Percentiles rank a stretch among this genome's conserved stretches.
These are phyloP conservation scores for Phasia obesa DNA, from an alignment of 2,888 invertebrate genomes.

Conservation along the genomic window DNA sequence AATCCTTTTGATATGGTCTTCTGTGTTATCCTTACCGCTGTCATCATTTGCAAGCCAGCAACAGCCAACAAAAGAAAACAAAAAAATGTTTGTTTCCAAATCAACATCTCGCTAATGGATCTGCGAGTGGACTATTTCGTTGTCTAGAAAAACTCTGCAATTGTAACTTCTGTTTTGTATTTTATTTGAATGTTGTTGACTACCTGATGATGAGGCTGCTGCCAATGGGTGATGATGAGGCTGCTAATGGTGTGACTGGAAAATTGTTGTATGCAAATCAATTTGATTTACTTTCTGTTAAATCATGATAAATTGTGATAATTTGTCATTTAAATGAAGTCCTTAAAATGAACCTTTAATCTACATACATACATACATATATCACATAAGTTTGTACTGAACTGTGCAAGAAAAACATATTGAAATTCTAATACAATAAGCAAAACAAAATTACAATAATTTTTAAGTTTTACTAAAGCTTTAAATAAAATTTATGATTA, in stretches of 20 bases:
- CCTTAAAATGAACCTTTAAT: slow-evolving; percentile 38
- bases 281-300: slow-evolving; percentile 75
- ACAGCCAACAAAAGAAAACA: slow-evolving; percentile 50
- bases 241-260: background rate
- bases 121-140: slow-evolving; percentile 51
- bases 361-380: too few species aligned
- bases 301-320: slow-evolving; percentile 77
- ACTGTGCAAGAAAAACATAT: slow-evolving; percentile 1
- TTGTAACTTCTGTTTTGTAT: slow-evolving; percentile 40
- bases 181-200: slow-evolving; percentile 11
- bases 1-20: slow-evolving; percentile 65
- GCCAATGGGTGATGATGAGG: background rate
- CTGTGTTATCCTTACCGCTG: slow-evolving; percentile 54
- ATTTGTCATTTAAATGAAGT: slow-evolving; percentile 72
- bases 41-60: slow-evolving; percentile 23
- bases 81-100: slow-evolving; percentile 70
- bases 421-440: background rate
- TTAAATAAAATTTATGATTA: too few species aligned
- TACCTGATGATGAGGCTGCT: background rate
- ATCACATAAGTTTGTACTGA: background rate
- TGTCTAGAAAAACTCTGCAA: slow-evolving; percentile 15
- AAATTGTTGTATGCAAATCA: slow-evolving; percentile 66
- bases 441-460: too few species aligned
- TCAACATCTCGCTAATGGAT: slow-evolving; percentile 73
- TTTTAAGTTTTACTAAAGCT: too few species aligned